Conservation (phyloP, 92 coral and sea anemone genomes). For the Porites cylindrica region DNA sequence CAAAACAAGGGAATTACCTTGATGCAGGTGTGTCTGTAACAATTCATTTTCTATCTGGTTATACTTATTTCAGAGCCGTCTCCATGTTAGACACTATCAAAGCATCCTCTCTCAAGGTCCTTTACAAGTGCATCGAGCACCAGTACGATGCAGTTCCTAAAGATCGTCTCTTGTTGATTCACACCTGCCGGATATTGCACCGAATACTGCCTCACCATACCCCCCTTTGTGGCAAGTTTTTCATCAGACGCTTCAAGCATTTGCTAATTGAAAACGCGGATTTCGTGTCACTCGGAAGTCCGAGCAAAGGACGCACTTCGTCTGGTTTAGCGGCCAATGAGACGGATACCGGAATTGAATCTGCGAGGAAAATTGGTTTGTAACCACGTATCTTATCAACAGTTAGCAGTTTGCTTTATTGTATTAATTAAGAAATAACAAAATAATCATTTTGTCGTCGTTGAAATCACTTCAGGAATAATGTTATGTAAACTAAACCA, state of each 20-base stretch:
- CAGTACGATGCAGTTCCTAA: slow-evolving; percentile 93
- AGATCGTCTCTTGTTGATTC: slow-evolving; percentile 93
- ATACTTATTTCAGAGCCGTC: slow-evolving; percentile 52
- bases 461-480: no score
- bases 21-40: no score
- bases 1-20: no score
- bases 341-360: slow-evolving; percentile 57
- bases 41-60: no score
- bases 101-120: slow-evolving; percentile 79
- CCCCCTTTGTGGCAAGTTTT: slow-evolving; percentile 96
- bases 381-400: not conserved
- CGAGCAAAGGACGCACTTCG: slow-evolving; percentile 64
- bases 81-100: slow-evolving; percentile 91
- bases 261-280: slow-evolving; percentile 96
- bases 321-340: slow-evolving; percentile 73
- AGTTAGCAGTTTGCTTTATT: no score
- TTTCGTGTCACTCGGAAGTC: slow-evolving; percentile 90
- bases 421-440: no score
- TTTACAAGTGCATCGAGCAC: slow-evolving; percentile 90
- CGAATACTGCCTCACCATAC: slow-evolving; percentile 91
- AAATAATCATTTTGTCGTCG: no score
- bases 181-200: slow-evolving; percentile 94
- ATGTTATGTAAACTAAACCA: no score
- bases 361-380: slow-evolving; percentile 75
- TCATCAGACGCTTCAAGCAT: slow-evolving; percentile 95